Evolutionary conservation across 2,888 invertebrate genomes (phyloP), one percentile per base, ranked within the genome.

Genomic region (Byasa hedistus): DNA sequence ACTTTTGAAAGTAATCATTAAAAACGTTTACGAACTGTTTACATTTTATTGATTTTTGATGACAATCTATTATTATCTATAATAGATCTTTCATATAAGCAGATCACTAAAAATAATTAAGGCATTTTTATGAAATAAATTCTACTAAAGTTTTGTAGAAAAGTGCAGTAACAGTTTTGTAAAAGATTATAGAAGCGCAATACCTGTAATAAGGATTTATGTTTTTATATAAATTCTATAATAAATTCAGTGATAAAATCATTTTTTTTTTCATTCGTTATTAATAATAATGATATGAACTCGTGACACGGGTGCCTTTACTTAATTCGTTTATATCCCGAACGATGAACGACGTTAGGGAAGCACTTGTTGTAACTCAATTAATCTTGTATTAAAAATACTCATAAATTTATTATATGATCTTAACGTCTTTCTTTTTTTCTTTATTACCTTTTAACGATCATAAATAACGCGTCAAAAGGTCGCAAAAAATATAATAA

Each of bases 381-480:
- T 66, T 66, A 61, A 66, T 57, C 23, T n/a, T 27, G 8, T 36
- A 60, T 44, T 52, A 64, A 64, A 57, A 22, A 64, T 36, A 23
- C 23, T 58, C 58, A 57, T 64, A 58, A 61, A 61, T 61, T 52
- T 61, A 36, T 57, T 57, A 7, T 52, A 61, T 57, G 65, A 52
- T 61, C 57, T 54, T 56, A 57, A 21, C 36, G 51, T 59, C 55
- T 56, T n/a, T n/a, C 61, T 61, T 3, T 52, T 52, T 51, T n/a
- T 27, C 1, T 51, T 48, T 52, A 61, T 61, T 24, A 65, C 56
- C 36, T 27, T 52, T 27, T 56, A 55, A 57, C 56, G 27, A 32
- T 19, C 51, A 61, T 65, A 65, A 65, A 65, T 65, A 57, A 61
- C n/a, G 32, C 5, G 27, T 65, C 61, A 65, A 52, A 52, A n/a